Base-by-base conservation (phyloP, 1,140 invertebrate species). In the Hycleus cichorii region DNA sequence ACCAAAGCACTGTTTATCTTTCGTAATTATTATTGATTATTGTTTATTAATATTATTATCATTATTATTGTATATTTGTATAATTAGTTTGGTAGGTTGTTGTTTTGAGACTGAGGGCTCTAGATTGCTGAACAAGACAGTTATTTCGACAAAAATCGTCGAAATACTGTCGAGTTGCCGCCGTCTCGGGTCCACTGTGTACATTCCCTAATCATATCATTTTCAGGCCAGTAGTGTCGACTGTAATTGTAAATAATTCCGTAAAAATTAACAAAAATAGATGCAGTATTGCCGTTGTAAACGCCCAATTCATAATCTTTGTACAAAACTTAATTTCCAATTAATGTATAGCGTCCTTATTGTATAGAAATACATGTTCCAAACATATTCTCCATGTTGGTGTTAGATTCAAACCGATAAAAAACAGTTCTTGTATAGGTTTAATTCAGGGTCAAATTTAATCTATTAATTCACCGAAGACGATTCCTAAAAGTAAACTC, bases 1-100 rank as follows among this genome's bases (percentile, higher is more conserved):
- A 74, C 72, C 72, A 74, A 74, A 74, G 72, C 72, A 72, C 72
- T 72, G 72, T 72, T 72, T 71, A 71, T 64, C 57, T 63, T 60
- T 69, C 58, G 59, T 65, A 67, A 65, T 64, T 69, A 68, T 66
- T 68, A 70, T 68, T 64, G 54, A 61, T 65, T 62, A 42, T 11
- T 42, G 9, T 42, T 42, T 42, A n/a, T 42, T 42, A 42, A 7
- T n/a, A 42, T 42, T 51, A 46, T 58, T 51, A 51, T 50, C 45
- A 46, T 56, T 51, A 62, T 64, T 61, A 54, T 56, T 66, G 65
- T 72, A 72, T 67, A 71, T 70, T 67, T 64, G 64, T 68, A 69
- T 47, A 47, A 55, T 66, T 67, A 69, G 69, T 61, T 62, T 65
- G 26, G 40, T 64, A 60, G 50, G 56, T 71, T 68, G 66, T 69